phyloP scores from a whole-genome alignment of 2,797 vertebrate genomes.

The Borostomias antarcticus region DNA sequence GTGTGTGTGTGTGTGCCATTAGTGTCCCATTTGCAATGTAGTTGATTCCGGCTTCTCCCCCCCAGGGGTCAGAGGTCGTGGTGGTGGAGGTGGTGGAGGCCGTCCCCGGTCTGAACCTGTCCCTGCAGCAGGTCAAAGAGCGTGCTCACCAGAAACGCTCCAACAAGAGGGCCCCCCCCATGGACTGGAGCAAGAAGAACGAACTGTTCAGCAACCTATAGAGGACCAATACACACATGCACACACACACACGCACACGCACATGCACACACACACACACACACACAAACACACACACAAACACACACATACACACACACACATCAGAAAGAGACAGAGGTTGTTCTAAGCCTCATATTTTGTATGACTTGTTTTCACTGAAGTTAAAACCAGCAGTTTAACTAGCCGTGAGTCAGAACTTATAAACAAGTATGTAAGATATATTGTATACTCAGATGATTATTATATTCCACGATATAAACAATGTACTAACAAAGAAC shows the following conservation, averaged over 20 bases:
- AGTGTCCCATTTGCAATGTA: too few species aligned
- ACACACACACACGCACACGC: conserved; percentile 24
- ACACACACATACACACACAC: conserved; percentile 2
- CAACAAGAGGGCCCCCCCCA: conserved; percentile 90
- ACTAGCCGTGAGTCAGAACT: conserved; percentile 31
- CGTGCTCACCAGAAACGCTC: conserved; percentile 90
- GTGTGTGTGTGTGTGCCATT: neutral
- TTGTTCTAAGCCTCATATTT: conserved; percentile 19
- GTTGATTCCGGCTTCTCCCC: neutral
- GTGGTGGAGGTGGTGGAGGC: conserved; percentile 29
- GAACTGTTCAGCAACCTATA: conserved; percentile 97
- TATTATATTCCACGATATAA: conserved; percentile 54
- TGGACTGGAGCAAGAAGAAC: conserved; percentile 99
- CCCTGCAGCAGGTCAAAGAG: conserved; percentile 90
- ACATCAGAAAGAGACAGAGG: neutral
- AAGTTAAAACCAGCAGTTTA: conserved; percentile 32
- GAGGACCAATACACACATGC: conserved; percentile 38
- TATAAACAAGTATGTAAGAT: conserved; percentile 50
- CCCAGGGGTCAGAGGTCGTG: conserved; percentile 2
- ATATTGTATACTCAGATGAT: conserved; percentile 35
- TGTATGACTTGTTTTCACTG: conserved; percentile 19
- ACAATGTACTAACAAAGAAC: conserved; percentile 63
- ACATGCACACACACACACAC: conserved; percentile 9
- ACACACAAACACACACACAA: conserved; percentile 8
- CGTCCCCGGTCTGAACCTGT: conserved; percentile 83